These are phyloP conservation scores for Acinonyx jubatus DNA, from an alignment of 2,113 vertebrate genomes.

Conservation along the genomic window DNA sequence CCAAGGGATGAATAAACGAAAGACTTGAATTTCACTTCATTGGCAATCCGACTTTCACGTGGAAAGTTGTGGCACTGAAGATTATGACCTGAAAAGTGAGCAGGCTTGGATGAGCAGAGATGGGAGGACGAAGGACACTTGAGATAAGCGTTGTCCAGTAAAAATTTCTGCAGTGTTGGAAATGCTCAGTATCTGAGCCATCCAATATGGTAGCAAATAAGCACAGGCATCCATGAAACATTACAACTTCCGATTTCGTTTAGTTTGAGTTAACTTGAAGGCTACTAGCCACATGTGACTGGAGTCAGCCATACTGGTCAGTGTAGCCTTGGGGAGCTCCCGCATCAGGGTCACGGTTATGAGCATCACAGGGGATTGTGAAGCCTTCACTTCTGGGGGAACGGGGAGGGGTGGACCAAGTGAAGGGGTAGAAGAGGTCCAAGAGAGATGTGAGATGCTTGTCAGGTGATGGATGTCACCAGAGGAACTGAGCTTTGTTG, in stretches of 20 bases:
- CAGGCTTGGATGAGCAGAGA: neutral
- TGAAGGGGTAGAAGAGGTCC: neutral
- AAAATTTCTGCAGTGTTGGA: neutral
- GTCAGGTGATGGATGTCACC: neutral
- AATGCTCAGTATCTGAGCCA: neutral
- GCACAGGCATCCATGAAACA: neutral
- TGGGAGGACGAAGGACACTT: neutral
- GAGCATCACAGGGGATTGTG: neutral
- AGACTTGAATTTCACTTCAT: neutral
- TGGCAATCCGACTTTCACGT: neutral
- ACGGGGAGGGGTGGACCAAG: neutral
- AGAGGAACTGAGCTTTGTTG: neutral
- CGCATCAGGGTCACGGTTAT: fast-evolving
- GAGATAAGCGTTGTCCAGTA: neutral
- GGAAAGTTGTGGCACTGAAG: neutral
- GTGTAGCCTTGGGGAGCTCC: neutral
- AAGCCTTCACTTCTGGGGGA: no score
- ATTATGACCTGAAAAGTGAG: neutral
- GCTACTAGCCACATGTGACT: neutral
- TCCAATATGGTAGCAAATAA: no score
- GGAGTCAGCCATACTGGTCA: neutral
- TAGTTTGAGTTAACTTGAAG: neutral
- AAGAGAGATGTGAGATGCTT: neutral
- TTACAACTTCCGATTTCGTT: neutral
- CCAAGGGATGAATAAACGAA: neutral